Percentiles rank a stretch among this genome's conserved stretches.
Conservation (phyloP, 2,888 invertebrate species). For the Gnatocerus cornutus region DNA sequence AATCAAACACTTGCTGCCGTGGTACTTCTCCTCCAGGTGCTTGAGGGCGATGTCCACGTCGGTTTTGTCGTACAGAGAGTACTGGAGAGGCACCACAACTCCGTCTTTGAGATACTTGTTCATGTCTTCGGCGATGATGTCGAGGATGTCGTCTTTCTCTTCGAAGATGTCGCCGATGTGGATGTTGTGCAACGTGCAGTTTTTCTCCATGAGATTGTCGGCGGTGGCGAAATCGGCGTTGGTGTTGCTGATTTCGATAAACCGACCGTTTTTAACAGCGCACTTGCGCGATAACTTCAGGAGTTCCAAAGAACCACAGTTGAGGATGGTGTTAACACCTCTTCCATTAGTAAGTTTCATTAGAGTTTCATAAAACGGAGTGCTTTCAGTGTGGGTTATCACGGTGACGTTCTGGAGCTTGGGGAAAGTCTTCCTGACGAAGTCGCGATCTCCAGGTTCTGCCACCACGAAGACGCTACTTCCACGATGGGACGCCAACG, state of each 20-base stretch:
- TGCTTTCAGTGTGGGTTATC: conserved; percentile 70
- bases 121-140: conserved; percentile 63
- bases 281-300: conserved; percentile 69
- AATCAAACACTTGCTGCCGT: conserved; percentile 73
- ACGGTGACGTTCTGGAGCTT: conserved; percentile 83
- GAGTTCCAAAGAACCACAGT: conserved; percentile 77
- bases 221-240: conserved; percentile 8
- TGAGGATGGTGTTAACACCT: conserved; percentile 77
- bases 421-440: conserved; percentile 88
- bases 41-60: conserved; percentile 74
- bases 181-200: conserved; percentile 34
- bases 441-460: conserved; percentile 85
- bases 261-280: conserved; percentile 70
- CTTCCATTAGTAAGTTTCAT: conserved; percentile 73
- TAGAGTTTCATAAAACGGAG: conserved; percentile 68
- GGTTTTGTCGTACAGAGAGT: conserved; percentile 71
- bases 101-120: conserved; percentile 72
- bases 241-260: conserved; percentile 76
- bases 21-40: conserved; percentile 62
- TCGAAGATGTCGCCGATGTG: conserved; percentile 65
- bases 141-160: conserved; percentile 17
- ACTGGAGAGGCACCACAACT: conserved; percentile 73
- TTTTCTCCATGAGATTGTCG: conserved; percentile 26
- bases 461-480: conserved; percentile 92
- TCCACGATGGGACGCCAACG: conserved; percentile 88